Percentiles rank a stretch among this genome's conserved stretches.
These are phyloP conservation scores for Ichneumon xanthorius DNA, from an alignment of 2,888 invertebrate species.

Conservation along the genomic window DNA sequence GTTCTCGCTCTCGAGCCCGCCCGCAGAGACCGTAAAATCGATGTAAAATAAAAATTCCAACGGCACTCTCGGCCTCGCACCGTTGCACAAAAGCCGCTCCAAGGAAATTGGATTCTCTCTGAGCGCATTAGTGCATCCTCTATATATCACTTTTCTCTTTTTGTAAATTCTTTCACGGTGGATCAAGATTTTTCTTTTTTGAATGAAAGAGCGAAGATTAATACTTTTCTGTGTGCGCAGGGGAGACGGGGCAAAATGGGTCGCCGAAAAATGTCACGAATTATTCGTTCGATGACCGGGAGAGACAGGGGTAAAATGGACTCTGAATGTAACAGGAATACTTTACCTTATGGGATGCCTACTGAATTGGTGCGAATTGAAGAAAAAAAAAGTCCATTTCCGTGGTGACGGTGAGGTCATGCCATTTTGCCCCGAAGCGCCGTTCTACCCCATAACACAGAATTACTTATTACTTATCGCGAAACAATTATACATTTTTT, in stretches of 20 bases:
- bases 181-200: constrained; percentile 13
- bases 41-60: constrained; percentile 45
- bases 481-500: too few relatives aligned
- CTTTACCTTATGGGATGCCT: too few relatives aligned
- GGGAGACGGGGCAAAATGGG: not conserved
- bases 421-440: too few relatives aligned
- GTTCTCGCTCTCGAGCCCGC: constrained; percentile 1
- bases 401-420: too few relatives aligned
- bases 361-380: too few relatives aligned
- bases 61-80: not conserved
- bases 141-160: constrained; percentile 1
- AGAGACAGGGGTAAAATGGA: too few relatives aligned
- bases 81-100: constrained; percentile 30
- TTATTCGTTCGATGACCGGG: too few relatives aligned
- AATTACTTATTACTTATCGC: too few relatives aligned
- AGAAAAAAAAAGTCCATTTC: too few relatives aligned
- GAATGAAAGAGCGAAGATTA: not conserved
- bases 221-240: not conserved
- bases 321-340: too few relatives aligned
- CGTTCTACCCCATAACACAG: too few relatives aligned
- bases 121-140: constrained; percentile 27
- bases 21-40: constrained; percentile 41
- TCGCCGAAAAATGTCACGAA: not conserved
- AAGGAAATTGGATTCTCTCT: constrained; percentile 46
- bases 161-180: constrained; percentile 17